These are phyloP conservation scores for Musca domestica DNA, from an alignment of 1,140 invertebrate genomes.

Conservation along the genomic window DNA sequence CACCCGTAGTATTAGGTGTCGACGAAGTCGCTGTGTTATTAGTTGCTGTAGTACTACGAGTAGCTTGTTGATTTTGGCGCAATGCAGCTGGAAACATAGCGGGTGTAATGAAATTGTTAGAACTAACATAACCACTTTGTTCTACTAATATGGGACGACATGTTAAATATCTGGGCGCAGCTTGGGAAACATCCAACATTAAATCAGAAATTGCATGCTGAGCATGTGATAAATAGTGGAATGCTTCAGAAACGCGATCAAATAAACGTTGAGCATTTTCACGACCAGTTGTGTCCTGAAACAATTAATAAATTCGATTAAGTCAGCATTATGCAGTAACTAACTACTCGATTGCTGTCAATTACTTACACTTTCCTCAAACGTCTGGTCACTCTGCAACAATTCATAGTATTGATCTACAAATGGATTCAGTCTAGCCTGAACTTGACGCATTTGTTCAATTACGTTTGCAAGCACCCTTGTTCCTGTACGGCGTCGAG, in stretches of 20 bases:
- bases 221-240: constrained; percentile 83
- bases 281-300: constrained; percentile 53
- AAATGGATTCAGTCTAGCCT: constrained; percentile 64
- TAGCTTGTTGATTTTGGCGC: not conserved
- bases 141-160: constrained; percentile 74
- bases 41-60: constrained; percentile 23
- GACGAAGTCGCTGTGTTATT: constrained; percentile 33
- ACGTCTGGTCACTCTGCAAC: constrained; percentile 60
- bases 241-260: constrained; percentile 70
- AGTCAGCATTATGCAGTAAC: not conserved
- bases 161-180: constrained; percentile 68
- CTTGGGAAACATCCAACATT: constrained; percentile 67
- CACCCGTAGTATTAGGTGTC: constrained; percentile 20
- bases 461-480: constrained; percentile 63
- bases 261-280: constrained; percentile 64
- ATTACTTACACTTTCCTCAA: constrained; percentile 56
- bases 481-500: constrained; percentile 55
- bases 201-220: constrained; percentile 87
- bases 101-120: constrained; percentile 46
- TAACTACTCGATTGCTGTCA: not conserved
- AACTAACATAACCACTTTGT: constrained; percentile 59
- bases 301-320: constrained; percentile 24
- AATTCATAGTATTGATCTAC: constrained; percentile 62
- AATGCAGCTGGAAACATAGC: constrained; percentile 9
- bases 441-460: constrained; percentile 60